phyloP scores from a whole-genome alignment of 37 sponge, comb jelly and placozoan species.

The Bolinopsis microptera region DNA sequence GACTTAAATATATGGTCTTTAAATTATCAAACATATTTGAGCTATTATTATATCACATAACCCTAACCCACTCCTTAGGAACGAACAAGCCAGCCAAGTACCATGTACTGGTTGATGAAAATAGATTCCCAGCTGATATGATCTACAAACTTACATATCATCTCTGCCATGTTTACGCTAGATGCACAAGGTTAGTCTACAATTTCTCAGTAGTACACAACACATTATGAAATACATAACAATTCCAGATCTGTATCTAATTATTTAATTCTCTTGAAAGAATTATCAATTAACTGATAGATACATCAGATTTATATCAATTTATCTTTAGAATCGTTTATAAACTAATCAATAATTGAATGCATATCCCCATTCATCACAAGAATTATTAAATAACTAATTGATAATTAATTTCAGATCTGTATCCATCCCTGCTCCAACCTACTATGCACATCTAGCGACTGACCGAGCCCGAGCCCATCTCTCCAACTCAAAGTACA shows the following conservation, averaged over 20 bases:
- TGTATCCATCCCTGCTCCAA: slow-evolving; percentile 67
- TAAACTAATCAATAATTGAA: too few species aligned
- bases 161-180: slow-evolving; percentile 67
- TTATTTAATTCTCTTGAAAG: too few species aligned
- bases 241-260: too few species aligned
- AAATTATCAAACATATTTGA: too few species aligned
- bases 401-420: slow-evolving; percentile 7
- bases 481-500: slow-evolving; percentile 14
- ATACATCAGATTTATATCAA: too few species aligned
- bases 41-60: too few species aligned
- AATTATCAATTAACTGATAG: too few species aligned
- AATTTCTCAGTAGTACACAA: background rate
- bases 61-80: too few species aligned
- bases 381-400: background rate
- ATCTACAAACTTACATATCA: slow-evolving; percentile 66
- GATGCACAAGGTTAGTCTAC: slow-evolving; percentile 65
- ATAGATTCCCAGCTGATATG: slow-evolving; percentile 60
- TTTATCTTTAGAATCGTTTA: too few species aligned
- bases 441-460: slow-evolving; percentile 64
- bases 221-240: too few species aligned
- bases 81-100: slow-evolving; percentile 68
- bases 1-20: too few species aligned
- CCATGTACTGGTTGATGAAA: slow-evolving; percentile 67
- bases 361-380: too few species aligned
- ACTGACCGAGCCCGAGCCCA: slow-evolving; percentile 63